Evolutionary conservation across 2,888 invertebrate genomes (phyloP), one percentile per base, ranked within the genome.

Genomic region (Diabrotica balteata): DNA sequence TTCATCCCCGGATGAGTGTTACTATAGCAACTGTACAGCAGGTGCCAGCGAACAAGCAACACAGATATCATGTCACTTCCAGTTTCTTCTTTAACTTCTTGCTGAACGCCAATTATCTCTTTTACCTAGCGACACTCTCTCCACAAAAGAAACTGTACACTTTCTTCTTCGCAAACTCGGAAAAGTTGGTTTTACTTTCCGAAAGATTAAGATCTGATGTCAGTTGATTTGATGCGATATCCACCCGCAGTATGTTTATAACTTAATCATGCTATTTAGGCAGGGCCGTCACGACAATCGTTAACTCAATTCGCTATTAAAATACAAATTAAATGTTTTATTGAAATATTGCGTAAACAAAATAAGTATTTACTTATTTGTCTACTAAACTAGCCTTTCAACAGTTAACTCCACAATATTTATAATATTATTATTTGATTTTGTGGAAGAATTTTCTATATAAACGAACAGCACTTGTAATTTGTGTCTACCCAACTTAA

Each of bases 1-100:
- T 83, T 83, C 82, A 81, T 82, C 84, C 84, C 84, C 84, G 86
- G 86, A 87, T 86, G 86, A 87, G 87, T 87, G 88, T 88, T 87
- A 86, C 87, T 87, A 88, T 88, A 87, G 88, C 87, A 87, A 88
- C 87, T 86, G 86, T 86, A 84, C 83, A 84, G 84, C 84, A 84
- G 84, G 84, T 84, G 84, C 84, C 84, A 83, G 82, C 81, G 81
- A 83, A 83, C 84, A 83, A 83, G 84, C 83, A 83, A 83, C 84
- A 81, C 79, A 79, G 81, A 81, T 81, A 82, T 82, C 82, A 81
- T 82, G 82, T 82, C 82, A 83, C 79, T 82, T 81, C 77, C 80
- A 80, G 80, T 81, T 80, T 78, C 80, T 81, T 79, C 78, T 77
- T 77, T 78, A 77, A 78, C 79, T 78, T 76, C 79, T 80, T 79